Base-by-base conservation (phyloP, 2,113 vertebrate species). In the Rousettus leschenaultii region DNA sequence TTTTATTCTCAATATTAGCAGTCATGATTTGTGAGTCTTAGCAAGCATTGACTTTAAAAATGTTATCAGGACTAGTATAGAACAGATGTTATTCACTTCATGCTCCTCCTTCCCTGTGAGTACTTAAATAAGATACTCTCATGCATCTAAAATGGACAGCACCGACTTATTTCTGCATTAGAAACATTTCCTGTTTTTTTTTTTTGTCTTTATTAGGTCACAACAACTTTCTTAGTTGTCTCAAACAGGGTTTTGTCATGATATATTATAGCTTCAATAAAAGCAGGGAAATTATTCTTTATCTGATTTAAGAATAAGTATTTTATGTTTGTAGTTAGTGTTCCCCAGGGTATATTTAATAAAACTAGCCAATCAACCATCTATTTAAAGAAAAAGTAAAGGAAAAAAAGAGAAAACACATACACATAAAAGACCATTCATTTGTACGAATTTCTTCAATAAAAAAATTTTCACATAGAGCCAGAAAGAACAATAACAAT, bases 311-410 rank as follows among this genome's bases (percentile, higher is more conserved):
- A 87, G 24, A 92, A 7, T 10, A 88, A 78, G 28, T 77, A 51
- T 96, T 96, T 57, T 89, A 88, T 82, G 73, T 89, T 74, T 95
- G 30, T 87, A 88, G 18, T 91, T 98, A 78, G 26, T 87, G 38
- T 96, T 95, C 85, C 91, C 89, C 87, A n/a, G 55, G 57, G 61
- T 85, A 88, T 90, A 71, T 85, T 98, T 94, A 98, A 80, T 97
- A 97, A 97, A 96, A 78, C 22, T 84, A 95, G 83, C 48, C 90
- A 97, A 97, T 45, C 12, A 63, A 73, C 55, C 3, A 30, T 55
- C 85, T 97, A 21, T 48, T 71, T 75, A 35, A 89, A 51, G 89
- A 77, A 74, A 38, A 66, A 24, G 0, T 19, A 35, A 55, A 66
- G 18, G 7, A 30, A 55, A 66, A 66, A 6, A 30, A 48, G 11